Evolutionary conservation across 2,113 vertebrate genomes (phyloP).

Genomic region (Burhinus bistriatus): DNA sequence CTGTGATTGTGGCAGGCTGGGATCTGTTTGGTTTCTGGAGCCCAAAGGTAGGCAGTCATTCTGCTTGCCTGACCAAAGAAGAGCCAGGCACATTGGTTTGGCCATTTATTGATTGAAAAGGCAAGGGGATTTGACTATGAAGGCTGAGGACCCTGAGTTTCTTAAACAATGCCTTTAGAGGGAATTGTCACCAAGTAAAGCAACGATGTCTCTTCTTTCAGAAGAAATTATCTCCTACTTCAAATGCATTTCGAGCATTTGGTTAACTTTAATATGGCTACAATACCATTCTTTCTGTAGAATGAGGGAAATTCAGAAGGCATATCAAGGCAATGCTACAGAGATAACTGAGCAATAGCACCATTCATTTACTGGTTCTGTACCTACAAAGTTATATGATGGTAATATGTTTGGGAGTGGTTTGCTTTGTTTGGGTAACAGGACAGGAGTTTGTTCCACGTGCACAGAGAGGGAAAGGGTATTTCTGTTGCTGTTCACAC

Average conservation of each 20-base stretch:
- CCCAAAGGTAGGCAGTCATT: not conserved
- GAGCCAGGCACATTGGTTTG: rapidly evolving
- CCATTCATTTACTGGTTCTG: not conserved
- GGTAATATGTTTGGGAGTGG: not conserved
- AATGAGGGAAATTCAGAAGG: not conserved
- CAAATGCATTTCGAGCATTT: not conserved
- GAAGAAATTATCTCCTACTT: not conserved
- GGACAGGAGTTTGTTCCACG: not conserved
- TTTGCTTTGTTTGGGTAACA: not conserved
- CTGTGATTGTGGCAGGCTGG: not conserved
- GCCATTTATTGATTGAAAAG: not conserved
- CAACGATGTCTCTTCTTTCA: not conserved
- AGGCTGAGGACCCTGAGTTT: not conserved
- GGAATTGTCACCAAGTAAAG: not conserved
- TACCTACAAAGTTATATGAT: not conserved
- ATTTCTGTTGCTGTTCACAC: not conserved
- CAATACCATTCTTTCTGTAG: not conserved
- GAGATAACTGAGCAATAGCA: not conserved
- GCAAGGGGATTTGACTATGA: not conserved
- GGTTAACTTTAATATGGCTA: not conserved
- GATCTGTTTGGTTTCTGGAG: not conserved
- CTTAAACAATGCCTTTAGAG: not conserved
- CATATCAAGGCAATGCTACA: not conserved
- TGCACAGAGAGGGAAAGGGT: not conserved
- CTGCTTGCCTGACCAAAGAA: not conserved